Conservation (phyloP, 2,113 vertebrate genomes). For the Oncorhynchus masou region DNA sequence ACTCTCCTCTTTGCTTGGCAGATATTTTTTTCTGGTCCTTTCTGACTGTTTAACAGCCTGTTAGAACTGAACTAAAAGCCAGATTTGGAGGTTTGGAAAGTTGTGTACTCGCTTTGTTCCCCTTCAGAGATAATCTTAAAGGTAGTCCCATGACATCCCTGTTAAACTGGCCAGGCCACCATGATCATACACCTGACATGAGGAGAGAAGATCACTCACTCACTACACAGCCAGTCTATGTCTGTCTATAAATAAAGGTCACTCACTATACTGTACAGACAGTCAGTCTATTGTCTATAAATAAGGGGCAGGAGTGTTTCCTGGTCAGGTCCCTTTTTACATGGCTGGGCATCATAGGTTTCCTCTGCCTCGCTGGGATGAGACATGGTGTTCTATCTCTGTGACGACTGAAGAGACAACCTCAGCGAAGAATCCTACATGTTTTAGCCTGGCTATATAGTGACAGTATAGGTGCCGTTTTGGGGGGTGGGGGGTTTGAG, state of each 20-base stretch:
- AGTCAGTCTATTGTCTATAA: too few species aligned
- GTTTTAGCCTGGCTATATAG: conserved; percentile 44
- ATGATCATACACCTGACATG: conserved; percentile 45
- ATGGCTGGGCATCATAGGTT: conserved; percentile 23
- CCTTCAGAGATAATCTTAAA: too few species aligned
- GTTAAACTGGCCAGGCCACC: conserved; percentile 59
- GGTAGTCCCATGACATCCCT: conserved; percentile 53
- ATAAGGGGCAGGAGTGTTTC: too few species aligned
- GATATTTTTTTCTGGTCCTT: too few species aligned
- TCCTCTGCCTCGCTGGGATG: conserved; percentile 8
- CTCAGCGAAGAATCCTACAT: conserved; percentile 37
- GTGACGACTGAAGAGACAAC: conserved; percentile 4
- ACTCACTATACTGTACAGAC: too few species aligned
- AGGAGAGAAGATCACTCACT: conserved; percentile 31
- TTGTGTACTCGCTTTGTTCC: too few species aligned
- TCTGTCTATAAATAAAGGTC: too few species aligned
- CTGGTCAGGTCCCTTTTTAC: background rate
- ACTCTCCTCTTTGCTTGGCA: too few species aligned
- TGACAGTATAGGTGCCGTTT: background rate
- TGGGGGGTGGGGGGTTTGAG: background rate
- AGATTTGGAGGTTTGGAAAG: too few species aligned
- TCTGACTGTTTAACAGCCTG: too few species aligned
- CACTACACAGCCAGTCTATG: background rate
- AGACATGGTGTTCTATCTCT: background rate
- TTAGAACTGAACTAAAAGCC: too few species aligned